Conservation (phyloP, 2,797 vertebrate genomes). For the Siniperca scherzeri region DNA sequence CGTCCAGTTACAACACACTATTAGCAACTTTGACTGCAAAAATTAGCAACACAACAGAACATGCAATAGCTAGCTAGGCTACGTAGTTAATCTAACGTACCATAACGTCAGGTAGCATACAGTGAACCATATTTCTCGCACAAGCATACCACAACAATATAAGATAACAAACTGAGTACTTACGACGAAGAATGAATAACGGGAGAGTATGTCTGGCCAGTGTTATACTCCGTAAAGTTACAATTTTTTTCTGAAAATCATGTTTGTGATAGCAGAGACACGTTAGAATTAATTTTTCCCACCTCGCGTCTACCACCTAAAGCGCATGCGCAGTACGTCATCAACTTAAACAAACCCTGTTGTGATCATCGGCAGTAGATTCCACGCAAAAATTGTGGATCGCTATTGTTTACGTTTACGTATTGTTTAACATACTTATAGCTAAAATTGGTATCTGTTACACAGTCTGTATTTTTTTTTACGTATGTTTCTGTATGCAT, state of each 20-base stretch:
- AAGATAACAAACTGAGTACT: slow-evolving; percentile 22
- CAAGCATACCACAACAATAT: background rate
- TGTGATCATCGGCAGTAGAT: slow-evolving; percentile 49
- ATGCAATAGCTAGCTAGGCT: slow-evolving; percentile 21
- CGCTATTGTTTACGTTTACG: accelerated
- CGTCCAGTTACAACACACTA: background rate
- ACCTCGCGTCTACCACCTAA: slow-evolving; percentile 21
- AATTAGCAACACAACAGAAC: background rate
- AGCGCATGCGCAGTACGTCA: slow-evolving; percentile 67
- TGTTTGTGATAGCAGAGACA: slow-evolving; percentile 31
- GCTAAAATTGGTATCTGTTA: accelerated
- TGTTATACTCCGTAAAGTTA: background rate
- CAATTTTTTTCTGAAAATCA: slow-evolving; percentile 29
- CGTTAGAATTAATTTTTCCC: slow-evolving; percentile 68
- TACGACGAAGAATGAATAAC: slow-evolving; percentile 5
- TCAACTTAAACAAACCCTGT: background rate
- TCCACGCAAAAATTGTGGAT: slow-evolving; percentile 32
- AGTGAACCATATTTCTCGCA: background rate
- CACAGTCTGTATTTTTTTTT: background rate
- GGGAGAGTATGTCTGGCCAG: accelerated
- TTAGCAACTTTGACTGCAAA: background rate
- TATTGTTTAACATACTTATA: background rate
- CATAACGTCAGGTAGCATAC: background rate
- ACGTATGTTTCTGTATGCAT: background rate
- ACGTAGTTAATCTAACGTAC: background rate